Percentiles rank a stretch among this genome's conserved stretches.
Evolutionary conservation across 2,888 invertebrate genomes (phyloP).

Genomic region (Acleris laterana): DNA sequence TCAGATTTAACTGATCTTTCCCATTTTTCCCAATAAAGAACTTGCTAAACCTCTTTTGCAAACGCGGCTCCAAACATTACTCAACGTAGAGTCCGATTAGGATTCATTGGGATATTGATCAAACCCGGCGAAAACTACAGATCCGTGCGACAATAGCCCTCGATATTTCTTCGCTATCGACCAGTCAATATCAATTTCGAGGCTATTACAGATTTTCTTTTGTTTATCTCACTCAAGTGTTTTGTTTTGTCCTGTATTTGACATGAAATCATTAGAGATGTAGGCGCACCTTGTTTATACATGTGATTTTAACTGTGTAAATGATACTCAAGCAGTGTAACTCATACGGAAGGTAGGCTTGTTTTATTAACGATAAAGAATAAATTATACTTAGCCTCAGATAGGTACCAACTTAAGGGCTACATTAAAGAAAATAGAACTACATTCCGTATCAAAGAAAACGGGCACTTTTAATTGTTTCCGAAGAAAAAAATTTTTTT

Average conservation of each 20-base stretch:
- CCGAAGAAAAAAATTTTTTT: too few relatives aligned
- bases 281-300: too few relatives aligned
- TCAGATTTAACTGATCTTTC: slow-evolving; percentile 1
- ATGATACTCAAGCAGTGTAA: too few relatives aligned
- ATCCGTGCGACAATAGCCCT: slow-evolving; percentile 26
- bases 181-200: slow-evolving; percentile 32
- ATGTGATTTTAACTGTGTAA: too few relatives aligned
- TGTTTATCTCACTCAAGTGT: background rate
- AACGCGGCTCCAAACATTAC: slow-evolving; percentile 27
- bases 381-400: too few relatives aligned
- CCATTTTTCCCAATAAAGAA: slow-evolving; percentile 23
- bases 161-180: slow-evolving; percentile 32
- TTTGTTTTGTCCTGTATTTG: background rate
- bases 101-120: slow-evolving; percentile 37
- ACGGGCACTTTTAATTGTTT: too few relatives aligned
- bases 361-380: too few relatives aligned
- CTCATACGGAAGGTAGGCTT: too few relatives aligned
- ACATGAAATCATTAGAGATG: too few relatives aligned
- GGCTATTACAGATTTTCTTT: slow-evolving; percentile 6
- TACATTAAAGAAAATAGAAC: too few relatives aligned
- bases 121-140: slow-evolving; percentile 26
- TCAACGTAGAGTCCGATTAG: slow-evolving; percentile 28
- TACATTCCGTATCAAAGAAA: too few relatives aligned
- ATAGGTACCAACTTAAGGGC: too few relatives aligned
- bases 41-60: slow-evolving; percentile 26